These are phyloP conservation scores for Crypturellus undulatus DNA, from an alignment of 2,113 vertebrate species.

Conservation along the genomic window DNA sequence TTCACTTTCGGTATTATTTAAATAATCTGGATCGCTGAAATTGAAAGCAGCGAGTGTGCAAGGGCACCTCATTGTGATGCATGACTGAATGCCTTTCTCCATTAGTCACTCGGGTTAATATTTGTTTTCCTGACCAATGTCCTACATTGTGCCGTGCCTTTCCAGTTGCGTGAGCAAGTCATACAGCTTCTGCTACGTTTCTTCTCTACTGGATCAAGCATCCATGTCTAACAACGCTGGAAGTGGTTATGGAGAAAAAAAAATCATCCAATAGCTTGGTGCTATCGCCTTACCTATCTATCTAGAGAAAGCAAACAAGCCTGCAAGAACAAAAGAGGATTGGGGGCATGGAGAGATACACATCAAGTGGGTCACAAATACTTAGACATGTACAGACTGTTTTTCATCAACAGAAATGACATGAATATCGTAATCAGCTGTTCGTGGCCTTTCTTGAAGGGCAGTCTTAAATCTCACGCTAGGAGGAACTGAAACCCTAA, in stretches of 20 bases:
- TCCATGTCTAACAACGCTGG: not conserved
- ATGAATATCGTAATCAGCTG: not conserved
- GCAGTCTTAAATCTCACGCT: accelerated
- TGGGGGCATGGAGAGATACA: accelerated
- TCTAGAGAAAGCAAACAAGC: not conserved
- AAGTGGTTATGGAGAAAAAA: not conserved
- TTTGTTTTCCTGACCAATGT: not conserved
- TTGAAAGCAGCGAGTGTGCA: not conserved
- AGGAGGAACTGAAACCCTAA: not conserved
- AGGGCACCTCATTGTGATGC: accelerated
- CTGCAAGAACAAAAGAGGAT: not conserved
- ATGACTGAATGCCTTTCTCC: not conserved
- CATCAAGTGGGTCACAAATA: not conserved
- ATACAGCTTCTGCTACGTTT: not conserved
- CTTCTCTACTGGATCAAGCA: not conserved
- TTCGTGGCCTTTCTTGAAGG: not conserved
- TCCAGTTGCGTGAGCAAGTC: not conserved
- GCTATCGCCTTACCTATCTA: not conserved
- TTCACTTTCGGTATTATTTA: not conserved
- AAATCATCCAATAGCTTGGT: not conserved
- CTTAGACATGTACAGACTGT: not conserved
- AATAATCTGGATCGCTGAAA: not conserved
- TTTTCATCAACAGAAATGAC: not conserved
- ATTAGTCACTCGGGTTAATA: not conserved
- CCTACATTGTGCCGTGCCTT: not conserved